Conservation (phyloP, 2,888 invertebrate genomes). For the Ochropleura leucogaster region DNA sequence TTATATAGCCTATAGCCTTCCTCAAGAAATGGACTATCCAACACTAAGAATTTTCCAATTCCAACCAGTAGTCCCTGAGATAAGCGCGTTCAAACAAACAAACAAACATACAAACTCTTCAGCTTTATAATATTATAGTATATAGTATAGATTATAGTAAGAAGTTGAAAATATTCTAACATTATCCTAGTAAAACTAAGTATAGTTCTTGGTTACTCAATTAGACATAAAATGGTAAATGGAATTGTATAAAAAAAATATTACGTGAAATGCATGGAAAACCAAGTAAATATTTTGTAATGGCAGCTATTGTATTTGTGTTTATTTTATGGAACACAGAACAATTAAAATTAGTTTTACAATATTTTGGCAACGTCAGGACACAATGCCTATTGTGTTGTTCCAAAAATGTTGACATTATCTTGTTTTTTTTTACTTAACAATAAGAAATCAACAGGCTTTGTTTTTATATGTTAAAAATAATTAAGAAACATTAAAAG, state of each 20-base stretch:
- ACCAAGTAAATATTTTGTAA: constrained; percentile 11
- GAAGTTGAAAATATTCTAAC: too few species aligned
- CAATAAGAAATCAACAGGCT: constrained; percentile 10
- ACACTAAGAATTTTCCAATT: too few species aligned
- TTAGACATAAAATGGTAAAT: neutral
- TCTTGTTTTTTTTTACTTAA: neutral
- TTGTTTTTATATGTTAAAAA: constrained; percentile 15
- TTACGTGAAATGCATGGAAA: neutral
- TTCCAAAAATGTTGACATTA: constrained; percentile 10
- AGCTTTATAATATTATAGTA: too few species aligned
- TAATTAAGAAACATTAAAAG: neutral
- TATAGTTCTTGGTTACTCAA: neutral
- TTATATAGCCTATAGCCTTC: too few species aligned
- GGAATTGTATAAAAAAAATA: neutral
- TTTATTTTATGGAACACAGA: constrained; percentile 3
- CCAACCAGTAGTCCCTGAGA: too few species aligned
- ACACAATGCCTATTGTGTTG: constrained; percentile 28
- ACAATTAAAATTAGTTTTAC: constrained; percentile 23
- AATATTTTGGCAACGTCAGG: constrained; percentile 1
- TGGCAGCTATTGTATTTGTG: constrained; percentile 1
- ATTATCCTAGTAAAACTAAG: neutral
- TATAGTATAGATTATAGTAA: too few species aligned
- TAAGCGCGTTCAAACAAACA: too few species aligned
- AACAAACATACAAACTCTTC: too few species aligned
- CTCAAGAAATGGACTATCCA: too few species aligned